Percentiles rank a stretch among this genome's conserved stretches.
These are phyloP conservation scores for Osmerus mordax DNA, from an alignment of 2,113 vertebrate genomes.

Conservation along the genomic window DNA sequence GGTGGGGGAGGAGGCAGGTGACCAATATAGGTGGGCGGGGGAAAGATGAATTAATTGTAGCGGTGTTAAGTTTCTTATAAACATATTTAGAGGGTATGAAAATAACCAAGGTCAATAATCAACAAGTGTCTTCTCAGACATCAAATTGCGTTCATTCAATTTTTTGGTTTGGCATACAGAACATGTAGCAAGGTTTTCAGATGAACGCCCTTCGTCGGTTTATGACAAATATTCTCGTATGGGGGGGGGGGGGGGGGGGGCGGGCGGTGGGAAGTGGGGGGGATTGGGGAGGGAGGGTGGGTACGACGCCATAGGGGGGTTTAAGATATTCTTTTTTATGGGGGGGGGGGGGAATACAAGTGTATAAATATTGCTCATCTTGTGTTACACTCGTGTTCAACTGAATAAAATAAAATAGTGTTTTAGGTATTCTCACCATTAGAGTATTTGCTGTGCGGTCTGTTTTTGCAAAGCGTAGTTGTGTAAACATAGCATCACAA, in stretches of 20 bases:
- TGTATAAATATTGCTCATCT: constrained; percentile 71
- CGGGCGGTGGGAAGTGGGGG: constrained; percentile 4
- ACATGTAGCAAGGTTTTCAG: constrained; percentile 32
- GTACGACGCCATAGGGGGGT: too few relatives aligned
- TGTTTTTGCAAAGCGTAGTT: constrained; percentile 78
- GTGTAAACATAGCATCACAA: constrained; percentile 73
- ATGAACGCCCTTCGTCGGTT: constrained; percentile 27
- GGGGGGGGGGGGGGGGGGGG: background rate
- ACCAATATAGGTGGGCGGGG: constrained; percentile 35
- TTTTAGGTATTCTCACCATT: constrained; percentile 78
- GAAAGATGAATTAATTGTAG: constrained; percentile 17
- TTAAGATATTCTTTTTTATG: constrained; percentile 46
- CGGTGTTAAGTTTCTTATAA: constrained; percentile 31
- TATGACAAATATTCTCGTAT: constrained; percentile 23
- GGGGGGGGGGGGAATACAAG: constrained; percentile 46
- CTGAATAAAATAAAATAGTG: constrained; percentile 66
- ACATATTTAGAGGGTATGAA: constrained; percentile 38
- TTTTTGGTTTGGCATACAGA: constrained; percentile 18
- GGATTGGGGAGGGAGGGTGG: constrained; percentile 16
- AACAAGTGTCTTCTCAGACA: constrained; percentile 24
- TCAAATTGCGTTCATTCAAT: constrained; percentile 23
- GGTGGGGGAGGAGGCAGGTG: constrained; percentile 36
- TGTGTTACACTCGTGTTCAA: constrained; percentile 75
- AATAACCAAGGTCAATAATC: constrained; percentile 38
- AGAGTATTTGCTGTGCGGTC: constrained; percentile 81